phyloP scores from a whole-genome alignment of 2,888 invertebrate genomes.

The Imbricaverruca yamaguchii region DNA sequence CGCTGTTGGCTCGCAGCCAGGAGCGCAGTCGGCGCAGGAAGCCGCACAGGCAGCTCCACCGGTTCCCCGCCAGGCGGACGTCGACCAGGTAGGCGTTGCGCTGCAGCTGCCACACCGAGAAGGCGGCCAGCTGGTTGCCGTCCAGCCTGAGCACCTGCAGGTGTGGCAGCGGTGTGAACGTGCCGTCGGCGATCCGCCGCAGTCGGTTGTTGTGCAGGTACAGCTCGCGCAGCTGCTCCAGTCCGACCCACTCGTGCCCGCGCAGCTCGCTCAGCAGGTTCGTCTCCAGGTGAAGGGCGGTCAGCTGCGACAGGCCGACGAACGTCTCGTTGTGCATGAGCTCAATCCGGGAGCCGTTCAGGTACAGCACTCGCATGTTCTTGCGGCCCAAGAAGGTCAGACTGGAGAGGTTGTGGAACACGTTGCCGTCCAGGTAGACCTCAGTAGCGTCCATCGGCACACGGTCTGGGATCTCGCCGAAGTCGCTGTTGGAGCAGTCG shows the following conservation, averaged over 20 bases:
- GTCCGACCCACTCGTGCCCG: constrained; percentile 72
- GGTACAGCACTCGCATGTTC: constrained; percentile 62
- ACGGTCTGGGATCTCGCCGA: constrained; percentile 56
- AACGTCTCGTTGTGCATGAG: constrained; percentile 72
- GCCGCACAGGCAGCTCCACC: constrained; percentile 85
- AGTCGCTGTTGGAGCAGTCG: constrained; percentile 58
- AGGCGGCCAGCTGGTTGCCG: constrained; percentile 59
- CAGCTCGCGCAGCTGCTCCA: constrained; percentile 62
- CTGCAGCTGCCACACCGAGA: constrained; percentile 61
- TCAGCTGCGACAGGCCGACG: constrained; percentile 69
- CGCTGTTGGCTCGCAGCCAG: constrained; percentile 61
- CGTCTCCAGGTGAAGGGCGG: constrained; percentile 64
- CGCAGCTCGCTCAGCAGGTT: constrained; percentile 60
- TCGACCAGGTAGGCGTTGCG: constrained; percentile 55
- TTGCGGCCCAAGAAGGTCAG: constrained; percentile 80
- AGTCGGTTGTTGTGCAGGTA: constrained; percentile 68
- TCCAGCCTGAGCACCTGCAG: constrained; percentile 60
- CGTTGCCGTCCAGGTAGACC: constrained; percentile 75
- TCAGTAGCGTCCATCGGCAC: constrained; percentile 89
- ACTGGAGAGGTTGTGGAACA: constrained; percentile 63
- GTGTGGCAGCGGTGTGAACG: constrained; percentile 58
- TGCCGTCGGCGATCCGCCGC: constrained; percentile 57
- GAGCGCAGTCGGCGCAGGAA: constrained; percentile 76
- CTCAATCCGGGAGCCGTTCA: constrained; percentile 71
- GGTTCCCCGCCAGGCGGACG: constrained; percentile 61